phyloP scores from a whole-genome alignment of 2,113 vertebrate species.

The Carlito syrichta region DNA sequence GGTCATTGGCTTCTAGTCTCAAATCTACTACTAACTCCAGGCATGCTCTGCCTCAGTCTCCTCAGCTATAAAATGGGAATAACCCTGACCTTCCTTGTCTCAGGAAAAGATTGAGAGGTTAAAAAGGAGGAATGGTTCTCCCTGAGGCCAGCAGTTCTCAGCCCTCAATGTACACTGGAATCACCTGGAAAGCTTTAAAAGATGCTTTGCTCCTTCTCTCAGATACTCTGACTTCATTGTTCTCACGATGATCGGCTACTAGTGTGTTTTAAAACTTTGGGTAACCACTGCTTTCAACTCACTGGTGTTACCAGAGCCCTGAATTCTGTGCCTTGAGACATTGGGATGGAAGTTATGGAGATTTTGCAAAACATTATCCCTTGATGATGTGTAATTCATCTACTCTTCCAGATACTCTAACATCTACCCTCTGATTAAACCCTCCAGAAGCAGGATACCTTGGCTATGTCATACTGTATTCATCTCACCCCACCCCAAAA shows the following conservation, averaged over 20 bases:
- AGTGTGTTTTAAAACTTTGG: not conserved
- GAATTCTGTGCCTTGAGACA: not conserved
- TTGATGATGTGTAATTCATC: not conserved
- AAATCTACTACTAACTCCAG: not conserved
- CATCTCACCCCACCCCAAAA: accelerated
- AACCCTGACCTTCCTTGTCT: not conserved
- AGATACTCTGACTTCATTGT: not conserved
- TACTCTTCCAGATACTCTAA: not conserved
- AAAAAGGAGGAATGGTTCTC: accelerated
- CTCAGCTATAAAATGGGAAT: not conserved
- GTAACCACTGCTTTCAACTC: not conserved
- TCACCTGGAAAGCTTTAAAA: not conserved
- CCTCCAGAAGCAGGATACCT: not conserved
- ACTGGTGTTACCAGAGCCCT: not conserved
- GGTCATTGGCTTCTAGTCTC: not conserved
- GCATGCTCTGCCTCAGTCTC: not conserved
- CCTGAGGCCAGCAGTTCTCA: not conserved
- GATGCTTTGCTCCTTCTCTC: not conserved
- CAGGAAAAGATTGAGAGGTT: not conserved
- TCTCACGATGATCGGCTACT: not conserved
- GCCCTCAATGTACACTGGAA: not conserved
- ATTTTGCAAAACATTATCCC: not conserved
- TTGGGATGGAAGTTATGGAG: not conserved
- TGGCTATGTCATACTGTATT: no score
- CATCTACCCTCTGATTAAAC: not conserved